Evolutionary conservation across 2,888 invertebrate species (phyloP).

Genomic region (Piscicola geometra): DNA sequence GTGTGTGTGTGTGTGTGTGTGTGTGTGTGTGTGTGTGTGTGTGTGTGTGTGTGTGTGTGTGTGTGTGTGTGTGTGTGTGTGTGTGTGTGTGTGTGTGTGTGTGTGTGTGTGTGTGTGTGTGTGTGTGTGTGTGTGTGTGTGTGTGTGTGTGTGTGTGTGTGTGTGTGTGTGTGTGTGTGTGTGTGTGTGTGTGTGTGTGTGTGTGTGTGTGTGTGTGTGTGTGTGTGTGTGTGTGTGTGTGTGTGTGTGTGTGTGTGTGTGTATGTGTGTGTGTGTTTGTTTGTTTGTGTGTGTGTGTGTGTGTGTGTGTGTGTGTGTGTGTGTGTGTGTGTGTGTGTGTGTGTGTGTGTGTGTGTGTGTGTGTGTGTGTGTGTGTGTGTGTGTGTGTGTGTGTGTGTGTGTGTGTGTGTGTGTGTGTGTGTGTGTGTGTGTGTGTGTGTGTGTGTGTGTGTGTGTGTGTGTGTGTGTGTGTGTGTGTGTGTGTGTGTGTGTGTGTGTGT

Average conservation of each 20-base stretch:
- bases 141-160: slow-evolving; percentile 4
- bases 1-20: slow-evolving; percentile 4
- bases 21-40: slow-evolving; percentile 4
- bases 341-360: too few species aligned
- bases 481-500: too few species aligned
- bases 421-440: too few species aligned
- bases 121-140: slow-evolving; percentile 4
- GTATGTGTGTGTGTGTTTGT: too few species aligned
- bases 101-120: slow-evolving; percentile 4
- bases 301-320: neutral
- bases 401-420: too few species aligned
- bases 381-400: too few species aligned
- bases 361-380: too few species aligned
- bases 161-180: slow-evolving; percentile 4
- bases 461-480: too few species aligned
- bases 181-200: slow-evolving; percentile 4
- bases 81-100: slow-evolving; percentile 4
- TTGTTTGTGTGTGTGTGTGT: too few species aligned
- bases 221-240: slow-evolving; percentile 3
- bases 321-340: neutral
- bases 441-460: too few species aligned
- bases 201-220: slow-evolving; percentile 4
- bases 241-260: neutral
- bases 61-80: slow-evolving; percentile 4
- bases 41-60: slow-evolving; percentile 4